Percentiles rank a stretch among this genome's conserved stretches.
Evolutionary conservation across 1,140 invertebrate species (phyloP).

Genomic region (Cydia splendana): DNA sequence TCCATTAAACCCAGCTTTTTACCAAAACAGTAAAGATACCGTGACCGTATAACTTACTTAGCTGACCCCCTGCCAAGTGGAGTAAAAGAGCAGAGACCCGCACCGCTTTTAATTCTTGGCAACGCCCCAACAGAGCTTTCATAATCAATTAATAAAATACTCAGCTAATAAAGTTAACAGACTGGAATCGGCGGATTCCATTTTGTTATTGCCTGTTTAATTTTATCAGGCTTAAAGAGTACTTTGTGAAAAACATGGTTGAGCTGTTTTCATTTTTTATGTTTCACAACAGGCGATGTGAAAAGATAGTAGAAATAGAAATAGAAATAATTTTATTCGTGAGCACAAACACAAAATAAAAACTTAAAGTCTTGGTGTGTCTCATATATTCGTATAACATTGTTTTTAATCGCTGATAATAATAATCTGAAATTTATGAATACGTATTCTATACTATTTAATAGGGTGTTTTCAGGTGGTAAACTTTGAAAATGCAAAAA

Average conservation of each 20-base stretch:
- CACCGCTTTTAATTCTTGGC: slow-evolving; percentile 23
- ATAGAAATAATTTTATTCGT: too few relatives aligned
- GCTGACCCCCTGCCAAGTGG: slow-evolving; percentile 4
- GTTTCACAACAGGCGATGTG: neutral
- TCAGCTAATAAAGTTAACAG: slow-evolving; percentile 1
- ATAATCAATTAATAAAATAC: slow-evolving; percentile 33
- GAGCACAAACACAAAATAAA: too few relatives aligned
- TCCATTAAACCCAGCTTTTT: neutral
- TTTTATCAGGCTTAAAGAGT: neutral
- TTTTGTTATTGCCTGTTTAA: neutral
- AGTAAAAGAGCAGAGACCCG: neutral
- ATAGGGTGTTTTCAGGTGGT: too few relatives aligned
- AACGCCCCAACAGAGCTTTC: neutral
- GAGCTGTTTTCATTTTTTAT: too few relatives aligned
- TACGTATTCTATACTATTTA: too few relatives aligned
- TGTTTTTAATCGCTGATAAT: too few relatives aligned
- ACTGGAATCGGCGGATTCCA: neutral
- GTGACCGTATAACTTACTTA: neutral
- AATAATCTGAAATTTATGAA: too few relatives aligned
- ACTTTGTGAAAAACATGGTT: too few relatives aligned
- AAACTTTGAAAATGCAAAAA: too few relatives aligned
- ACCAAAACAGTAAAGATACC: neutral
- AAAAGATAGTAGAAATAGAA: too few relatives aligned
- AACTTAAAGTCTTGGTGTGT: too few relatives aligned
- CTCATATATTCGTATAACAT: too few relatives aligned